Percentiles rank a stretch among this genome's conserved stretches.
phyloP scores from a whole-genome alignment of 2,888 invertebrate species.

The Pachymerium ferrugineum region DNA sequence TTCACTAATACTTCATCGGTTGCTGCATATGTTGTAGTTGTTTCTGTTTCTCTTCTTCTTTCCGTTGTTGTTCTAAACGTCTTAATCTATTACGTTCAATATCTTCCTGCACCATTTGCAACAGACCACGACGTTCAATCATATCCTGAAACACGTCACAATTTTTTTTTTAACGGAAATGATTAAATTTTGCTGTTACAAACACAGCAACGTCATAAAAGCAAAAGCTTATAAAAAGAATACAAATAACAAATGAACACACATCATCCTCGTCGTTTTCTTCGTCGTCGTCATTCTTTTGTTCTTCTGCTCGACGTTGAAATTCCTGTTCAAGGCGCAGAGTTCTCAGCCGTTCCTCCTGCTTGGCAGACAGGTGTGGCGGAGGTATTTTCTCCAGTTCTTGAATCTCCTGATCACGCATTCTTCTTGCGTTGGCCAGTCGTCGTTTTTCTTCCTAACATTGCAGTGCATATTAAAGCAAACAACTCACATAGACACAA shows the following conservation, averaged over 20 bases:
- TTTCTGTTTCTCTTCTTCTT: slow-evolving; percentile 38
- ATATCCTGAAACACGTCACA: slow-evolving; percentile 40
- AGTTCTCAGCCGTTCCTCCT: slow-evolving; percentile 82
- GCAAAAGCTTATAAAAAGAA: background rate
- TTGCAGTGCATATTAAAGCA: background rate
- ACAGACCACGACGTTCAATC: slow-evolving; percentile 46
- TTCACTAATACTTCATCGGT: background rate
- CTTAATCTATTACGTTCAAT: slow-evolving; percentile 47
- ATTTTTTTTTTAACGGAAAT: background rate
- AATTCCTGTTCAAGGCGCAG: slow-evolving; percentile 89
- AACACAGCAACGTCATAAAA: background rate
- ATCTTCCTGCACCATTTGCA: slow-evolving; percentile 49
- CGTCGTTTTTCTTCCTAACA: slow-evolving; percentile 61
- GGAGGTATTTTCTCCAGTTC: slow-evolving; percentile 66
- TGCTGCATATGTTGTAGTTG: slow-evolving; percentile 36
- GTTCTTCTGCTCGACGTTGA: slow-evolving; percentile 80
- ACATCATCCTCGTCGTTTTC: slow-evolving; percentile 55
- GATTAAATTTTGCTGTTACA: background rate
- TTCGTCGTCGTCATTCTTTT: slow-evolving; percentile 64
- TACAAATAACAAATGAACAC: background rate
- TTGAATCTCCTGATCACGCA: slow-evolving; percentile 80
- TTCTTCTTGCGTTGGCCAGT: slow-evolving; percentile 66
- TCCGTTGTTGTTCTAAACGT: slow-evolving; percentile 41
- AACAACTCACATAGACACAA: background rate
- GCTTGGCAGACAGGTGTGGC: slow-evolving; percentile 62